Conservation (phyloP, 2,113 vertebrate genomes). For the Cavia porcellus region DNA sequence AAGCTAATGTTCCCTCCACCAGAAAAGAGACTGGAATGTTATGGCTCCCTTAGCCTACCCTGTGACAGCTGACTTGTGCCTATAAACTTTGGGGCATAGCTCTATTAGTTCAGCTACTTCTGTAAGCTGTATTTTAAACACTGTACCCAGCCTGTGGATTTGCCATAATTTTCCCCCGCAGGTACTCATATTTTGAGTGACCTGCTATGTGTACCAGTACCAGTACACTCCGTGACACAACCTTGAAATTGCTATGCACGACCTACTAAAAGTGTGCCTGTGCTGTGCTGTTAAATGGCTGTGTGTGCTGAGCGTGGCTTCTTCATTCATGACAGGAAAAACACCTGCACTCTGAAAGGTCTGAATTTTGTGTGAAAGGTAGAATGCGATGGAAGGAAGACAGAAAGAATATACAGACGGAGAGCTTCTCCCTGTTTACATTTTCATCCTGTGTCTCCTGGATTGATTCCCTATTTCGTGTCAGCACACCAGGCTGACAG, state of each 20-base stretch:
- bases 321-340: constrained; percentile 49
- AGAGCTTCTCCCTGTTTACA: constrained; percentile 79
- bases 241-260: constrained; percentile 74
- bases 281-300: constrained; percentile 62
- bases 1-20: constrained; percentile 81
- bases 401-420: not conserved
- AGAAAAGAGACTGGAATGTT: constrained; percentile 83
- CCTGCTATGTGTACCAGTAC: constrained; percentile 67
- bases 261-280: constrained; percentile 61
- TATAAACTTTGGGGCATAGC: constrained; percentile 83
- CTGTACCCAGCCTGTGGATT: constrained; percentile 68
- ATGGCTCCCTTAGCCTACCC: constrained; percentile 79
- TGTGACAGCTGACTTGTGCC: constrained; percentile 83
- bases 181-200: constrained; percentile 66
- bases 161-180: constrained; percentile 65
- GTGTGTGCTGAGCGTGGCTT: constrained; percentile 57
- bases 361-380: constrained; percentile 62
- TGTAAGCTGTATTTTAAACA: constrained; percentile 84
- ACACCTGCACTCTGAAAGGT: constrained; percentile 69
- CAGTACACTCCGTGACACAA: constrained; percentile 64
- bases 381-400: constrained; percentile 13
- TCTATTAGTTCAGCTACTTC: constrained; percentile 80
- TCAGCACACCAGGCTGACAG: constrained; percentile 85
- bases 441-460: constrained; percentile 84
- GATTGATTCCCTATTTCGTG: constrained; percentile 83